Conservation (phyloP, 2,113 vertebrate genomes). For the Hepsetus odoe region DNA sequence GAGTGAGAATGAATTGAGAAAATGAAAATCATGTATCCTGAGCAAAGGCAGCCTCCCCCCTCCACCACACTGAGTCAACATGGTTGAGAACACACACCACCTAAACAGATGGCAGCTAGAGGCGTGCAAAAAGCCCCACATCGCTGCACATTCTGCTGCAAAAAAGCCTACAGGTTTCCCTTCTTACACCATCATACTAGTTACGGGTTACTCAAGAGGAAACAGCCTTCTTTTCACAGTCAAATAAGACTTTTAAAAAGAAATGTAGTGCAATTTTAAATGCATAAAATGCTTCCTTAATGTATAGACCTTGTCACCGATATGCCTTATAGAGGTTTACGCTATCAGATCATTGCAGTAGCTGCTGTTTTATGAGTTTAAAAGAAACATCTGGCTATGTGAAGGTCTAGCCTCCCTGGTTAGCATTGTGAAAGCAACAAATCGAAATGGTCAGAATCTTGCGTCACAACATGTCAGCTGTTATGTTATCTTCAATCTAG, state of each 20-base stretch:
- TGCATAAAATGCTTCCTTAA: neutral
- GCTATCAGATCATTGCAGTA: neutral
- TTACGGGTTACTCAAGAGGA: neutral
- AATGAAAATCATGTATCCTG: neutral
- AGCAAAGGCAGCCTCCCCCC: neutral
- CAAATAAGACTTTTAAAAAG: neutral
- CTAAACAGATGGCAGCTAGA: constrained; percentile 7
- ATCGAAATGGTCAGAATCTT: no score
- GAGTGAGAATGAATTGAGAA: neutral
- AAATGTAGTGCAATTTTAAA: neutral
- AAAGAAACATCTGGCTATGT: no score
- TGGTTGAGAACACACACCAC: constrained; percentile 10
- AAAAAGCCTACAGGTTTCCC: neutral
- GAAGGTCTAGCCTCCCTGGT: no score
- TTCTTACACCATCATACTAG: neutral
- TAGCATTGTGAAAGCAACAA: no score
- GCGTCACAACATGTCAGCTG: no score
- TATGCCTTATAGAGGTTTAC: neutral
- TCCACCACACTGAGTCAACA: neutral
- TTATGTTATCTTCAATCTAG: no score
- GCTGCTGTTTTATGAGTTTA: neutral
- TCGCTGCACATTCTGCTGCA: neutral
- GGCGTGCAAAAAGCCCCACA: neutral
- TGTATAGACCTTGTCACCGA: no score
- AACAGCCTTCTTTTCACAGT: neutral